Evolutionary conservation across 2,113 vertebrate genomes (phyloP), one percentile per base, ranked within the genome.

Genomic region (Tetraodon nigroviridis): DNA sequence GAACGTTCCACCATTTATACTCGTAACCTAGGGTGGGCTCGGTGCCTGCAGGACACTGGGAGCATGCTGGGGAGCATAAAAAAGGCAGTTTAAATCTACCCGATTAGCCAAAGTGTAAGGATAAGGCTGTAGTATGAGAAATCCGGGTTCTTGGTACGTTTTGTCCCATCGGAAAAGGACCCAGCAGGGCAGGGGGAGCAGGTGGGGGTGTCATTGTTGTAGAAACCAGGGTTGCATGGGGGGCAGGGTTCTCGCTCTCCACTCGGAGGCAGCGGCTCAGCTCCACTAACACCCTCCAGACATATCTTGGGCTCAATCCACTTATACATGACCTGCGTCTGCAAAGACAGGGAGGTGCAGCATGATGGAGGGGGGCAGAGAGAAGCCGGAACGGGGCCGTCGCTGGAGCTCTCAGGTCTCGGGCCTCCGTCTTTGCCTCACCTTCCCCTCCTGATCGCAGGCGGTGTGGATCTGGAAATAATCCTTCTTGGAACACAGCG

Each of bases 1-100:
- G 89, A 45, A 94, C 79, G 53, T 99, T 98, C 96, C 96, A 99
- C 97, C 95, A 99, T 81, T 97, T 98, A 73, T 95, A 99, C 69
- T 97, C 93, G 69, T 95, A 95, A 1, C 92, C 96, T 40, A 96
- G 84, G 0, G 81, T 86, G 20, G 97, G 94, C 66, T 99, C 97
- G 0, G 95, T 98, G 52, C 97, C 96, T 21, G 96, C 94, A 19
- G 94, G 95, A 57, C 97, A 99, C 2, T 75, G 70, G 77, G 88
- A 81, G 78, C 97, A 99, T 0, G 90, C 97, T 98, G 70, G 49
- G 1, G 6, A 37, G 61, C 16, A 57, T 13, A 58, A 17, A 10
- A 48, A n/a, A n/a, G 6, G 20, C n/a, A 20, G n/a, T 18, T 11
- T 8, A 7, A 48, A 48, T 18, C 7, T 17, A 18, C n/a, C 18